phyloP scores from a whole-genome alignment of 2,888 invertebrate species.

The Lithophane leautieri region DNA sequence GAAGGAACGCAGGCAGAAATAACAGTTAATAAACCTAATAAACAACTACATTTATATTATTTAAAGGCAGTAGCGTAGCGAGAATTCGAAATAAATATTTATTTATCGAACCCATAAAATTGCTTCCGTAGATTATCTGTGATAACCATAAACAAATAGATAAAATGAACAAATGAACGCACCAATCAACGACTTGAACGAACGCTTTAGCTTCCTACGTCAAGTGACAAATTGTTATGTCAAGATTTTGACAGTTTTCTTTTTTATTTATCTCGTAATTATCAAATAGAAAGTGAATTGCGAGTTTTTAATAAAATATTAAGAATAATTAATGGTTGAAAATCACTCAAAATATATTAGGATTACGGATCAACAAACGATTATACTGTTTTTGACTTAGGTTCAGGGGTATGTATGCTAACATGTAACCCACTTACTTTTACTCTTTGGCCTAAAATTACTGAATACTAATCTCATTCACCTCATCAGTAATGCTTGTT shows the following conservation, averaged over 20 bases:
- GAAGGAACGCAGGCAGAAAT: not conserved
- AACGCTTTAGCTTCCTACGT: conserved; percentile 23
- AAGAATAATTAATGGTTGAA: conserved; percentile 32
- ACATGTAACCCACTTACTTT: conserved; percentile 76
- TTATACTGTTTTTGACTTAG: conserved; percentile 64
- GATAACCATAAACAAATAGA: conserved; percentile 33
- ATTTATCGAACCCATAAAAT: not conserved
- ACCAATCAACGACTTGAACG: conserved; percentile 29
- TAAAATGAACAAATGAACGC: conserved; percentile 29
- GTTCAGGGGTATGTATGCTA: conserved; percentile 78
- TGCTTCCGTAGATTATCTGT: not conserved
- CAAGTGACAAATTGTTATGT: conserved; percentile 69
- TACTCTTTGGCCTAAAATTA: conserved; percentile 77
- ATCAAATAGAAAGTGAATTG: conserved; percentile 76
- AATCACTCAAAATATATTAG: conserved; percentile 32
- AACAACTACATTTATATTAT: not conserved
- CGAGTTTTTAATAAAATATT: conserved; percentile 43
- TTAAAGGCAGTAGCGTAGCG: not conserved
- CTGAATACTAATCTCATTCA: conserved; percentile 58
- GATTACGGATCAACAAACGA: conserved; percentile 46
- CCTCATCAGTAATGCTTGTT: conserved; percentile 41
- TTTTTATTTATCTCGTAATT: conserved; percentile 74
- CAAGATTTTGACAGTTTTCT: conserved; percentile 76
- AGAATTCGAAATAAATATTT: not conserved
- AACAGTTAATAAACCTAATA: no score